Evolutionary conservation across 2,888 invertebrate genomes (phyloP).

Genomic region (Muscina levida): DNA sequence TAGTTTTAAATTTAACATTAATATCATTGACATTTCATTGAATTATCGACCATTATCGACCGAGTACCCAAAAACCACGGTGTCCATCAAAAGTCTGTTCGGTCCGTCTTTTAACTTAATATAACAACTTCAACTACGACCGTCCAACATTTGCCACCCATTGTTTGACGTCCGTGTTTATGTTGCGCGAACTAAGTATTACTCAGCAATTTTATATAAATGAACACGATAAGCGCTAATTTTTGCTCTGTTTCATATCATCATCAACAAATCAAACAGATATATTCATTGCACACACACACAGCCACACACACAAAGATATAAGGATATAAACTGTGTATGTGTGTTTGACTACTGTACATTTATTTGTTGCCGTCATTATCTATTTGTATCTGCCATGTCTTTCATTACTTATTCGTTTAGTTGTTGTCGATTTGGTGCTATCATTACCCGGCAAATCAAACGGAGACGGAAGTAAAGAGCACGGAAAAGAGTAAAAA

Average conservation of each 20-base stretch:
- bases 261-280: constrained; percentile 59
- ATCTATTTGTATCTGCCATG: constrained; percentile 27
- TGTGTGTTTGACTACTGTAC: not conserved
- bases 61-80: no score
- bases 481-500: not conserved
- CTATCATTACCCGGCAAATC: constrained; percentile 32
- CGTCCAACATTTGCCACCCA: no score
- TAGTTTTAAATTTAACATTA: no score
- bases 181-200: constrained; percentile 36
- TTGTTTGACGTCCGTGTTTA: not conserved
- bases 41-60: no score
- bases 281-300: not conserved
- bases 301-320: not conserved
- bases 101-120: no score
- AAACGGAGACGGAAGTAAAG: not conserved
- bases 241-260: constrained; percentile 55
- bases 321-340: not conserved
- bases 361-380: constrained; percentile 41
- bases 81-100: no score
- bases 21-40: no score
- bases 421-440: constrained; percentile 1
- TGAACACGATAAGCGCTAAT: constrained; percentile 63
- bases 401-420: not conserved
- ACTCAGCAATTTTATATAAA: constrained; percentile 58
- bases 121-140: no score